Base-by-base conservation (phyloP, 2,797 vertebrate species). In the Trematomus bernacchii region DNA sequence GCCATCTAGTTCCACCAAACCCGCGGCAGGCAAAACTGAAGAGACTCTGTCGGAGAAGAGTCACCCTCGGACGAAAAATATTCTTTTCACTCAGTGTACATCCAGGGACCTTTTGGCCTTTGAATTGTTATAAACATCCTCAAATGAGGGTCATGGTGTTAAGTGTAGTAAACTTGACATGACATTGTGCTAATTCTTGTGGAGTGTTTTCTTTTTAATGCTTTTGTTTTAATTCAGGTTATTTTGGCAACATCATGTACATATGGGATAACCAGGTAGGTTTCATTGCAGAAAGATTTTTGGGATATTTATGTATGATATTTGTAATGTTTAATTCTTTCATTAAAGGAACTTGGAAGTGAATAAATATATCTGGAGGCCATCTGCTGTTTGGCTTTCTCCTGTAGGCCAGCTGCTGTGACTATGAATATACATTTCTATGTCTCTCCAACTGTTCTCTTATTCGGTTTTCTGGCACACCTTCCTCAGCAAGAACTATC, bases 321-420 rank as follows among this genome's bases (percentile, higher is more conserved):
- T 37, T 2, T 79, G 80, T 19, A 74, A 66, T 65, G 63, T 77
- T 68, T 76, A 51, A 85, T 88, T 82, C 7, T 61, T 91, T 86
- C 78, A 37, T 37, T 37, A 37, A 37, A 37, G 33, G 8, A 37
- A 84, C 63, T 76, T 67, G 23, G 69, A 82, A 57, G 65, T 65
- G 83, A 73, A 73, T 69, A 83, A 79, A 89, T 84, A 80, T 14
- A 80, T 86, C 84, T 71, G 30, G 63, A 68, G 71, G 75, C 87
- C 90, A 90, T 92, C 89, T 92, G 91, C 76, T 87, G 74, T 80
- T 77, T 80, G 85, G 75, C 81, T 70, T 89, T 78, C 79, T 85
- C 77, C 82, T 71, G 47, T 71, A 61, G 71, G 82, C 66, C 77
- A 81, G 91, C 85, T 83, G 85, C 71, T 85, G 57, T 68, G 76